Evolutionary conservation across 1,140 invertebrate genomes (phyloP), one percentile per base, ranked within the genome.

Genomic region (Saxidomus purpurata): DNA sequence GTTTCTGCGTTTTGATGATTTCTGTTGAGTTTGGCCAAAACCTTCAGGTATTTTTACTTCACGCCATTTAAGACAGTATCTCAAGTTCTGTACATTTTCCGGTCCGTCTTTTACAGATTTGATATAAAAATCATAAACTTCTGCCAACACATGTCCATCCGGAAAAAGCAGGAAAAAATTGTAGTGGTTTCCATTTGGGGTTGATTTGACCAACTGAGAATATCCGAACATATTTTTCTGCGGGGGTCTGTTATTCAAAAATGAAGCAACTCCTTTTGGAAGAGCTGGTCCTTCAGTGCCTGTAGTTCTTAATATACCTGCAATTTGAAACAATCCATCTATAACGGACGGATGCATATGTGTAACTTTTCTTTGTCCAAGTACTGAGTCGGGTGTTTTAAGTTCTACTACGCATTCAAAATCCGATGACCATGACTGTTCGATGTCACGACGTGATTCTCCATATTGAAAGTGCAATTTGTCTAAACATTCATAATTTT

Each of bases 311-410:
- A 87, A 11, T 63, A 89, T 55, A 19, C 74, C 92, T 2, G 69
- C 61, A 0, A 90, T 92, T 81, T 94, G 92, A 6, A 93, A 55
- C 77, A 93, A 83, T 17, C 88, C 90, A 88, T 92, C 92, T 15
- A 93, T 61, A 47, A 93, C 82, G 28, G 89, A 74, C 36, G 92
- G 93, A 79, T 93, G 93, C 17, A 94, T 82, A 43, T 87, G 82
- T 22, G 90, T 92, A 8, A 55, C 55, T 1, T 80, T 31, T n/a
- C 91, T 76, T 74, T 93, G 90, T 52, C 83, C 59, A 3, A 86
- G 69, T 25, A 94, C 52, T n/a, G 40, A 8, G 0, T 90, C 85
- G 19, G 91, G 87, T 3, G 93, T 31, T 22, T 47, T 49, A 47
- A 94, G 79, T 3, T 88, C 67, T 4, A 89, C 89, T 3, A 94